Conservation (phyloP, 92 coral and sea anemone species). For the Umimayanthus kanabou region DNA sequence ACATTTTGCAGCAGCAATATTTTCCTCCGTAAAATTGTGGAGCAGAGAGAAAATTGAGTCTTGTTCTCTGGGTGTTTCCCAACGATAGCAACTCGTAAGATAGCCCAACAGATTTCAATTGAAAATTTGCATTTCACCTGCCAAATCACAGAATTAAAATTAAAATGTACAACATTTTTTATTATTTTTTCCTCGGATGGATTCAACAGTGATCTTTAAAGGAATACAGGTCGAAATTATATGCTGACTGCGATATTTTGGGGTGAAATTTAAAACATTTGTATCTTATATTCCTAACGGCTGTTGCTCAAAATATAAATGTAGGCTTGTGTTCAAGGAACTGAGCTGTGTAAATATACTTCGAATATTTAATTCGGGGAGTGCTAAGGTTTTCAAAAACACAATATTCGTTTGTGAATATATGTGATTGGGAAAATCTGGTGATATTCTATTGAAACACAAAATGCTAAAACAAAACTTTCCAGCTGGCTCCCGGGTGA, state of each 20-base stretch:
- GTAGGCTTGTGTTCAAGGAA: background rate
- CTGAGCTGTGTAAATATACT: conserved; percentile 2
- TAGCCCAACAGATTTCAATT: background rate
- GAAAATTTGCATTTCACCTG: conserved; percentile 4
- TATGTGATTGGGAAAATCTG: background rate
- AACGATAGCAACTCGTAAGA: background rate
- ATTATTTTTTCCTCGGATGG: background rate
- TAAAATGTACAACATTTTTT: background rate
- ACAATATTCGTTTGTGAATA: background rate
- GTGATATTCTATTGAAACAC: background rate
- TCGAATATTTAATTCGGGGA: conserved; percentile 4
- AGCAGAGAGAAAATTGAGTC: too few species aligned
- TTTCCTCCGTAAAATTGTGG: too few species aligned
- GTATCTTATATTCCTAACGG: background rate
- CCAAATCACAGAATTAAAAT: background rate
- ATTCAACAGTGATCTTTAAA: background rate
- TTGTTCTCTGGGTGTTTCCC: background rate
- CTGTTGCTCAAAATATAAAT: background rate
- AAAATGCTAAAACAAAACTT: background rate
- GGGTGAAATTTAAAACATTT: conserved; percentile 7
- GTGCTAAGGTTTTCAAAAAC: background rate
- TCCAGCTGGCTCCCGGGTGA: conserved; percentile 24
- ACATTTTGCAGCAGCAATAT: too few species aligned
- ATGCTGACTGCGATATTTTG: conserved; percentile 4
- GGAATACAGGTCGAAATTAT: background rate